A percentile compares a stretch with the other conserved stretches of the same genome.
Conservation (phyloP, 2,888 invertebrate genomes). For the Seira musarum region DNA sequence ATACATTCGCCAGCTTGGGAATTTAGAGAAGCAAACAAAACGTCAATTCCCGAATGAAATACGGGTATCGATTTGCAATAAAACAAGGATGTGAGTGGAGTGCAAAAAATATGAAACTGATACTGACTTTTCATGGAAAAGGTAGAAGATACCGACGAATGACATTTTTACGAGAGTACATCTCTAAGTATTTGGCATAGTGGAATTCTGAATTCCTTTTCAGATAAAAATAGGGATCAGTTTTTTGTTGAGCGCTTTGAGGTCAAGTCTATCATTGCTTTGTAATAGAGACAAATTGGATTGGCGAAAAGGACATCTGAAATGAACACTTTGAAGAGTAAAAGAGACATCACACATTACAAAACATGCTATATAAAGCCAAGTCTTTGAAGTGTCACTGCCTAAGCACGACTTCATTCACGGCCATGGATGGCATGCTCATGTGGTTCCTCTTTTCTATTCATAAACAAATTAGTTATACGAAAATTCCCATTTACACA, state of each 20-base stretch:
- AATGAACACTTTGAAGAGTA: conserved; percentile 17
- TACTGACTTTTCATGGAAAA: not conserved
- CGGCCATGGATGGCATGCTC: not conserved
- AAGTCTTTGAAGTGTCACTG: not conserved
- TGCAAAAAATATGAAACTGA: conserved; percentile 1
- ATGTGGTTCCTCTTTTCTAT: not conserved
- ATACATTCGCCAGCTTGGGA: not conserved
- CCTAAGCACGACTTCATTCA: not conserved
- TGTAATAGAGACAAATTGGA: not conserved
- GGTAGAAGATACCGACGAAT: conserved; percentile 5
- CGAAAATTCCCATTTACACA: not conserved
- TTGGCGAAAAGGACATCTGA: conserved; percentile 12
- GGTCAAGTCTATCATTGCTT: conserved; percentile 11
- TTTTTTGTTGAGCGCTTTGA: not conserved
- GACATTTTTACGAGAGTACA: not conserved
- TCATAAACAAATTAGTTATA: not conserved
- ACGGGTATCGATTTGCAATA: conserved; percentile 42
- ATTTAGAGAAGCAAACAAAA: conserved; percentile 52
- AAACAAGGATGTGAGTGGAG: conserved; percentile 11
- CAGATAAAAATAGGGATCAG: conserved; percentile 34
- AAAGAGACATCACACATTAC: conserved; percentile 36
- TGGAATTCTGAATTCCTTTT: too few species aligned
- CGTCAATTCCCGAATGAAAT: conserved; percentile 49
- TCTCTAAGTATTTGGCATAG: too few species aligned
- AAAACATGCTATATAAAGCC: too few species aligned